A percentile compares a stretch with the other conserved stretches of the same genome.
Evolutionary conservation across 2,888 invertebrate genomes (phyloP).

Genomic region (Nomada flava): DNA sequence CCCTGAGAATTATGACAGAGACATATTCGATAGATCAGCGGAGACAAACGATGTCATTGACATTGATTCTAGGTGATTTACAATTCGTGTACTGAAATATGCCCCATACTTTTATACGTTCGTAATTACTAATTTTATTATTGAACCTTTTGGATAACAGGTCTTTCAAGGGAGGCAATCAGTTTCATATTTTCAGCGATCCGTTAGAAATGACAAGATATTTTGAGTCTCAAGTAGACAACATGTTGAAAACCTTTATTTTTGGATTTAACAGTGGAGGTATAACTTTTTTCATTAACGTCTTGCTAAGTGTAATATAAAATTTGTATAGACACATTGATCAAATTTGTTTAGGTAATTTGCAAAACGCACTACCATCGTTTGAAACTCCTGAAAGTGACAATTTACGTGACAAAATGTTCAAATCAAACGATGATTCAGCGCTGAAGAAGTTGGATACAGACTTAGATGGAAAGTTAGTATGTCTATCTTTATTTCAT

Average conservation of each 20-base stretch:
- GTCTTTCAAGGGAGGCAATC: slow-evolving; percentile 40
- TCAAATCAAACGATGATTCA: slow-evolving; percentile 85
- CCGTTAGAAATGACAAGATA: slow-evolving; percentile 87
- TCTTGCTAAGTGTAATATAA: slow-evolving; percentile 13
- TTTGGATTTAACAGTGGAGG: slow-evolving; percentile 67
- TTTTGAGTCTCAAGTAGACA: slow-evolving; percentile 87
- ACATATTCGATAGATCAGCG: slow-evolving; percentile 80
- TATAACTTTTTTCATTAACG: slow-evolving; percentile 10
- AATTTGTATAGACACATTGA: slow-evolving; percentile 3
- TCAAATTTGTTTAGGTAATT: slow-evolving; percentile 44
- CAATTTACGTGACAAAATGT: slow-evolving; percentile 85
- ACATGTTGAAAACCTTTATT: slow-evolving; percentile 85
- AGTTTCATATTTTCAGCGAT: slow-evolving; percentile 86
- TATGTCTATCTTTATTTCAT: slow-evolving; percentile 26
- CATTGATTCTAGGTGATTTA: slow-evolving; percentile 77
- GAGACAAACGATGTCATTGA: slow-evolving; percentile 80
- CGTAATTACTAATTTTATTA: slow-evolving; percentile 1
- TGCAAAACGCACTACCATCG: slow-evolving; percentile 33
- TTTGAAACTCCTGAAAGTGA: slow-evolving; percentile 8
- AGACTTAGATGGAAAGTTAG: slow-evolving; percentile 87
- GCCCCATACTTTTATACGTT: no score
- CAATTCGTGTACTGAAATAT: neutral
- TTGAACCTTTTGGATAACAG: slow-evolving; percentile 26
- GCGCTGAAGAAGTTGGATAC: slow-evolving; percentile 83
- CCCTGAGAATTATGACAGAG: slow-evolving; percentile 57